phyloP scores from a whole-genome alignment of 2,113 vertebrate species.

The western clawed frog (Xenopus tropicalis) region UCB_Xtro_10.0 CM004443.2:55724001-55724500 shows the following conservation, averaged over 20 bases:
- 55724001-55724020: constrained; percentile 33
- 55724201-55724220: constrained; percentile 72
- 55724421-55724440: constrained; percentile 20
- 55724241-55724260: constrained; percentile 65
- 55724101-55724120: constrained; percentile 70
- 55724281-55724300: constrained; percentile 56
- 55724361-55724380: constrained; percentile 52
- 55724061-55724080: constrained; percentile 63
- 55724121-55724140: constrained; percentile 73
- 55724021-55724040: constrained; percentile 51
- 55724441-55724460: constrained; percentile 48
- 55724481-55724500: neutral
- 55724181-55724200: constrained; percentile 72
- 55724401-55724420: constrained; percentile 8
- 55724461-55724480: constrained; percentile 11
- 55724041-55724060: constrained; percentile 59
- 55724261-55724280: constrained; percentile 61
- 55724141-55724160: constrained; percentile 80
- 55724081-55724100: constrained; percentile 70
- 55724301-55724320: constrained; percentile 18
- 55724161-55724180: constrained; percentile 76
- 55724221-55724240: constrained; percentile 70
- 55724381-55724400: constrained; percentile 53
- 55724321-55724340: constrained; percentile 13
- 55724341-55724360: constrained; percentile 15